phyloP scores from a whole-genome alignment of 2,888 invertebrate species.

The Apotomis betuletana region DNA sequence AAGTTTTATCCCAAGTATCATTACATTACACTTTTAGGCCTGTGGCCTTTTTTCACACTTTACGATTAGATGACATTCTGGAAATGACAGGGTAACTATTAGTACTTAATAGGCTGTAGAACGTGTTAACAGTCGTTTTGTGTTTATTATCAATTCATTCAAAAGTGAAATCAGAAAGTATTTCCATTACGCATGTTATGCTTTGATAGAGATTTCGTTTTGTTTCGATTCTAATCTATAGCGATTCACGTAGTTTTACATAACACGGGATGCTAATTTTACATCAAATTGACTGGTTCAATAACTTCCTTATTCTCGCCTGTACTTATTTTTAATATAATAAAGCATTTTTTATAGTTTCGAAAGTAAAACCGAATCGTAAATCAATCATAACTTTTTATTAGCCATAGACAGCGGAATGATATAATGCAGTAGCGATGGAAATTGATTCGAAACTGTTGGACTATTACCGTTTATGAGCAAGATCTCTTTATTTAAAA shows the following conservation, averaged over 20 bases:
- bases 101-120: no score
- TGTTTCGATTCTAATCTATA: constrained; percentile 17
- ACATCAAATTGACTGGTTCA: constrained; percentile 5
- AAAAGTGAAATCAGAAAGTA: constrained; percentile 1
- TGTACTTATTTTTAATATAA: constrained; percentile 21
- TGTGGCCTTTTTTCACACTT: no score
- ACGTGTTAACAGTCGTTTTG: not conserved
- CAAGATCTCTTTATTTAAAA: not conserved
- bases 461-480: not conserved
- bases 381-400: constrained; percentile 28
- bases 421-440: constrained; percentile 23
- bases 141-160: not conserved
- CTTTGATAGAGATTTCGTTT: constrained; percentile 3
- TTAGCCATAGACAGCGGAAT: constrained; percentile 6
- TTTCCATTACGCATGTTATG: not conserved
- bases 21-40: no score
- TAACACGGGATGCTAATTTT: constrained; percentile 31
- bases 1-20: no score
- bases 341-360: constrained; percentile 15
- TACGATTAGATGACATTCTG: no score
- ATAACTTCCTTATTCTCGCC: constrained; percentile 31
- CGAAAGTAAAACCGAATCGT: constrained; percentile 10
- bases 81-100: no score
- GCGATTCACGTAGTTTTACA: constrained; percentile 14
- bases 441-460: constrained; percentile 4